Evolutionary conservation across 1,140 invertebrate genomes (phyloP), one percentile per base, ranked within the genome.

Genomic region (Meloidogyne hapla): DNA sequence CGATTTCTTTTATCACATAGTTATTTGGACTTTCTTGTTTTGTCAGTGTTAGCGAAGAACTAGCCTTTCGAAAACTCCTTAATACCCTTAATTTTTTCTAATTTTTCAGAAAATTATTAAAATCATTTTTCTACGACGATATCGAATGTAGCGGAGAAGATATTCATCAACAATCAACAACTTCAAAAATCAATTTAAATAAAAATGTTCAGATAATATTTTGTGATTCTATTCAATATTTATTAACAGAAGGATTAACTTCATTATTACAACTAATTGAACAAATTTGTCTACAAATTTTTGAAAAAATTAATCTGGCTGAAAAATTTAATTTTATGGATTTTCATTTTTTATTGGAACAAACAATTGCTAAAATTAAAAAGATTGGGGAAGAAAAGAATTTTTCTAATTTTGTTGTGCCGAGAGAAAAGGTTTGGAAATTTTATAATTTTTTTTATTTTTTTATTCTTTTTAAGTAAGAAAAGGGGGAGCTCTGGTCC

Each of bases 331-430:
- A 56, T 56, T 56, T 56, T 56, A n/a, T n/a, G 18, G 48, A 56
- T 56, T 56, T 56, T 56, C 48, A 56, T 56, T 56, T 56, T 56
- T 21, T 56, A 13, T 8, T 56, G 48, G 48, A 56, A n/a, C 18
- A 56, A 56, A n/a, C 48, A 56, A n/a, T 56, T n/a, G 48, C n/a
- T 56, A 56, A 56, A 56, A 56, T 56, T n/a, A 56, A 56, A n/a
- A 56, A 56, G n/a, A n/a, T 56, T 56, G 48, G 48, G 3, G 48
- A n/a, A 56, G 48, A 56, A 0, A 56, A 56, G 18, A 56, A 56
- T 56, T 56, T 56, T 56, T 56, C 48, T 8, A 56, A 56, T 21
- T 56, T 56, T 56, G 48, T 56, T 18, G 48, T 56, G 3, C 48
- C 48, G 4, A 56, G 48, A n/a, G n/a, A 56, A 6, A 56, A 56